Percentiles rank a stretch among this genome's conserved stretches.
Conservation (phyloP, 2,797 vertebrate species). For the Corythornis leucogaster region DNA sequence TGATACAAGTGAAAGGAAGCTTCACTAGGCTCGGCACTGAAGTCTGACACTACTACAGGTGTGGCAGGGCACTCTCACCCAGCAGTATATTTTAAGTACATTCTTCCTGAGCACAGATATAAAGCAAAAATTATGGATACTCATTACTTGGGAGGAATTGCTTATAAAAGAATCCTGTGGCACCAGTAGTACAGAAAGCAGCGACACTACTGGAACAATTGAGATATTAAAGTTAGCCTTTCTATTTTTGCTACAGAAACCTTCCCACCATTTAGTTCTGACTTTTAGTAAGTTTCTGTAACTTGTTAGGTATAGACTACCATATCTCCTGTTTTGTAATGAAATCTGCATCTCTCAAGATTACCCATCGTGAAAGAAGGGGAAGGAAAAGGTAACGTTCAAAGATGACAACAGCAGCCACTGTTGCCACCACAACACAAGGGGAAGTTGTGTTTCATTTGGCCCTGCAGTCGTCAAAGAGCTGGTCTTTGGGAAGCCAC, state of each 20-base stretch:
- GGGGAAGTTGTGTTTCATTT: neutral
- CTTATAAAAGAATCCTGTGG: neutral
- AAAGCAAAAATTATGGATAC: neutral
- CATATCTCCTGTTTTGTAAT: neutral
- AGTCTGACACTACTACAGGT: neutral
- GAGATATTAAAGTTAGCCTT: neutral
- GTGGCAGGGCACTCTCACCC: neutral
- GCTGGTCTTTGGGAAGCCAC: neutral
- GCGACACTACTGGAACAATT: neutral
- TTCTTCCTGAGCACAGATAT: neutral
- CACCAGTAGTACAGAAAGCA: neutral
- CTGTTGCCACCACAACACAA: neutral
- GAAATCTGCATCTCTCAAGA: neutral
- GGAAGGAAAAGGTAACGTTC: neutral
- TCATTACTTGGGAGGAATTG: neutral
- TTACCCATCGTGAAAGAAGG: neutral
- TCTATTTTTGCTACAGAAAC: neutral
- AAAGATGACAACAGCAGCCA: neutral
- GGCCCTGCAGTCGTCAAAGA: neutral
- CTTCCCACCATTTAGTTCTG: neutral
- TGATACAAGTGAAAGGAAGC: conserved; percentile 16
- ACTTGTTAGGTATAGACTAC: neutral
- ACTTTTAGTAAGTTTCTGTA: neutral
- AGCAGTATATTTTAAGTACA: neutral
- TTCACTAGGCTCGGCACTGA: neutral